Base-by-base conservation (phyloP, 2,888 invertebrate genomes). In the Parnassius smintheus region DNA sequence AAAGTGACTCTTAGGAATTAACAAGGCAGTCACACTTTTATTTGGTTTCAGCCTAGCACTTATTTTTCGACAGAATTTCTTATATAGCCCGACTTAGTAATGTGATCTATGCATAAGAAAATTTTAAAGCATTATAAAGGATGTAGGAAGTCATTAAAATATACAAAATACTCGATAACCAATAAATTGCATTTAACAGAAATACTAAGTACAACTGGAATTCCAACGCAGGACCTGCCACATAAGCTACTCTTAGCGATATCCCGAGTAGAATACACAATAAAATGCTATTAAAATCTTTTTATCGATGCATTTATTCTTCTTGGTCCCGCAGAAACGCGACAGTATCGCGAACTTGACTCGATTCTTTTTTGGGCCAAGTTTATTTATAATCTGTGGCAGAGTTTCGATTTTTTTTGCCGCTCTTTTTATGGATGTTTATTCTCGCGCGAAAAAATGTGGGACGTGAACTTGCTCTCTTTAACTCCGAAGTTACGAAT, bases 291-390 rank as follows among this genome's bases (percentile, higher is more conserved):
- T 50, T 53, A 54, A 56, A 56, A 46, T 63, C 61, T 68, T 65
- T 65, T 67, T 68, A 65, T 59, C 54, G 59, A 61, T 65, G 65
- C 65, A 68, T 66, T 66, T 68, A 44, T 68, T 61, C 59, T 58
- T 46, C 45, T 48, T 56, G 35, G 45, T 45, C 52, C 67, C 70
- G 62, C 63, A 66, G 56, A 67, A 76, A 77, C 78, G 75, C 75
- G 73, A 73, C 68, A 56, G 74, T 71, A 73, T 75, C 70, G 68
- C 78, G 86, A 87, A 86, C 87, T 88, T 87, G 87, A 82, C 86
- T 86, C 67, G 68, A 61, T 77, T 77, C 73, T 78, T 83, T 83
- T 79, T 76, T 71, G 80, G 77, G 73, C 77, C 63, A 63, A 63
- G 74, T 66, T 67, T 72, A 71, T 74, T 72, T 71, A 67, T 70